Evolutionary conservation across 2,113 vertebrate genomes (phyloP).

Genomic region (Oryzias celebensis): DNA sequence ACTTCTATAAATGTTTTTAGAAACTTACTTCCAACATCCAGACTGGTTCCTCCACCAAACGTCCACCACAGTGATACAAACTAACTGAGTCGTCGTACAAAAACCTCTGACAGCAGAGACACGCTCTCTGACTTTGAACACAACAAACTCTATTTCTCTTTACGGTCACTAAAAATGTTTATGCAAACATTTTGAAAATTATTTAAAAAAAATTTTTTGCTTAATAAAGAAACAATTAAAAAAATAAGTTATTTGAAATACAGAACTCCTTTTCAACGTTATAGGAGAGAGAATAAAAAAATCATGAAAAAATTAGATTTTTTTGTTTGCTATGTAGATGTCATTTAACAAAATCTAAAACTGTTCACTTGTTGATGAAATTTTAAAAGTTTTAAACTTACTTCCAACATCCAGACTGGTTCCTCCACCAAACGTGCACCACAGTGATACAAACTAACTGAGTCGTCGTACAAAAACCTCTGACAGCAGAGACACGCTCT

Average conservation of each 20-base stretch:
- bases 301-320: too few species aligned
- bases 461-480: slow-evolving; percentile 10
- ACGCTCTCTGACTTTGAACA: slow-evolving; percentile 2
- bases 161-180: too few species aligned
- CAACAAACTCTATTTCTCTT: not conserved
- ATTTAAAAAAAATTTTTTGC: too few species aligned
- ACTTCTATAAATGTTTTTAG: too few species aligned
- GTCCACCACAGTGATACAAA: slow-evolving; percentile 11
- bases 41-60: slow-evolving; percentile 14
- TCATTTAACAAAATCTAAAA: too few species aligned
- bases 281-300: too few species aligned
- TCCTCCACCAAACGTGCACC: not conserved
- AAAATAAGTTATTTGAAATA: too few species aligned
- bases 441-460: slow-evolving; percentile 11
- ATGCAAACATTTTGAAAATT: too few species aligned
- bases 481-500: not conserved
- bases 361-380: too few species aligned
- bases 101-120: slow-evolving; percentile 4
- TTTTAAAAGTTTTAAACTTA: not conserved
- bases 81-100: not conserved
- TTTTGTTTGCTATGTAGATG: too few species aligned
- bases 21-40: slow-evolving; percentile 9
- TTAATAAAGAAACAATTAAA: too few species aligned
- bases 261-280: too few species aligned
- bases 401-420: slow-evolving; percentile 13